Percentiles rank a stretch among this genome's conserved stretches.
Evolutionary conservation across 2,888 invertebrate species (phyloP).

Genomic region (Tetragnatha montana): DNA sequence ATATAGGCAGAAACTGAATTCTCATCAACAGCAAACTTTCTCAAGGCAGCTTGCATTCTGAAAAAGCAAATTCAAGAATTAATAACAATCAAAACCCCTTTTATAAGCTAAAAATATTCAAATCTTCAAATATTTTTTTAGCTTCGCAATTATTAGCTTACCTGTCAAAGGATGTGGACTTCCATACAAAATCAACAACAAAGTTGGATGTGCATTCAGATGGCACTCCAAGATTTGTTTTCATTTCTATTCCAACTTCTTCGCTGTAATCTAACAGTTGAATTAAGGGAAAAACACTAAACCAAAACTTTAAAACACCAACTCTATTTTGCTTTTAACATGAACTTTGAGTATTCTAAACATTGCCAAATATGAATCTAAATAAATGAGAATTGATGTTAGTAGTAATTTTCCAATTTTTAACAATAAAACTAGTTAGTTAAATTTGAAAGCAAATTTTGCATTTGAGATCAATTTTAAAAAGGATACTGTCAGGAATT

Average conservation of each 20-base stretch:
- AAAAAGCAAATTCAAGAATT: not conserved
- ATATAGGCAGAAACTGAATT: constrained; percentile 98
- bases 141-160: constrained; percentile 74
- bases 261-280: constrained; percentile 86
- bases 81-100: not conserved
- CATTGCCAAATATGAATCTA: no score
- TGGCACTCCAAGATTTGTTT: constrained; percentile 92
- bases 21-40: constrained; percentile 97
- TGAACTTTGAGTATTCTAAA: no score
- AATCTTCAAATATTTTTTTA: not conserved
- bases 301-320: not conserved
- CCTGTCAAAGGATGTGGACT: constrained; percentile 98
- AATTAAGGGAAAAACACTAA: constrained; percentile 21
- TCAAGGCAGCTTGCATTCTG: constrained; percentile 95
- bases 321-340: not conserved
- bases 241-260: constrained; percentile 97
- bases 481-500: constrained; percentile 79
- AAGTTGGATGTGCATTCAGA: constrained; percentile 96
- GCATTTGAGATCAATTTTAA: no score
- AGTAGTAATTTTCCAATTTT: no score
- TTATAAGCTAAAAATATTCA: not conserved
- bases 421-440: no score
- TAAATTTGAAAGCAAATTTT: no score
- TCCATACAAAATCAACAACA: constrained; percentile 99
- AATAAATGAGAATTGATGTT: no score